A percentile compares a stretch with the other conserved stretches of the same genome.
Evolutionary conservation across 2,113 vertebrate species (phyloP).

Genomic region (Pseudopodoces humilis): DNA sequence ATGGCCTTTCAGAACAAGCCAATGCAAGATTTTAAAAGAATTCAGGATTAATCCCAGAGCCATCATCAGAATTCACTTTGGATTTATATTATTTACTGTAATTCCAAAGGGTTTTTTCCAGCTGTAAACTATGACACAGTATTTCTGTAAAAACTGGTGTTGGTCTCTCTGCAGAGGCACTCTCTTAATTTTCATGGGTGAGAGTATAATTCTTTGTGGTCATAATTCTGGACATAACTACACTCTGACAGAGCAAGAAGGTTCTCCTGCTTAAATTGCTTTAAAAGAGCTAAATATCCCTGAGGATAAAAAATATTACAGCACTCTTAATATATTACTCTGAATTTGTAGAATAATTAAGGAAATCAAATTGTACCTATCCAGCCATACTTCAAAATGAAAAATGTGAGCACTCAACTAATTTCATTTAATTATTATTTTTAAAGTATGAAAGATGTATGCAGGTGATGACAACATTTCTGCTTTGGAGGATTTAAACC

Average conservation of each 20-base stretch:
- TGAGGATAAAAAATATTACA: background rate
- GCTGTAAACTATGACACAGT: background rate
- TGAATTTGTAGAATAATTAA: background rate
- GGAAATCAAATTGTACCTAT: background rate
- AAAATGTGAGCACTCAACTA: background rate
- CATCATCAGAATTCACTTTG: background rate
- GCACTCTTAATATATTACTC: background rate
- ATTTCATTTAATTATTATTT: background rate
- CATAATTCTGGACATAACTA: background rate
- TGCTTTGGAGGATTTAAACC: background rate
- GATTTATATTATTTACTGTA: background rate
- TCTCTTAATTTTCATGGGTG: background rate
- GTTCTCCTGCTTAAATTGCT: background rate
- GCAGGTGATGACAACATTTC: background rate
- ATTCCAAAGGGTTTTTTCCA: background rate
- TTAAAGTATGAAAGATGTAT: background rate
- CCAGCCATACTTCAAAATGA: background rate
- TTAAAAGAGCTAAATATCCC: background rate
- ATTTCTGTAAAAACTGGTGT: background rate
- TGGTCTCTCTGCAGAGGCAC: background rate
- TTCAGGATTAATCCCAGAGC: background rate
- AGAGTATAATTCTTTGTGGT: background rate
- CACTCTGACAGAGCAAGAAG: background rate
- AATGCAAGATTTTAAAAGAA: background rate
- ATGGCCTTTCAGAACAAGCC: background rate